phyloP scores from a whole-genome alignment of 2,113 vertebrate genomes.

The Myotis brandtii region DNA sequence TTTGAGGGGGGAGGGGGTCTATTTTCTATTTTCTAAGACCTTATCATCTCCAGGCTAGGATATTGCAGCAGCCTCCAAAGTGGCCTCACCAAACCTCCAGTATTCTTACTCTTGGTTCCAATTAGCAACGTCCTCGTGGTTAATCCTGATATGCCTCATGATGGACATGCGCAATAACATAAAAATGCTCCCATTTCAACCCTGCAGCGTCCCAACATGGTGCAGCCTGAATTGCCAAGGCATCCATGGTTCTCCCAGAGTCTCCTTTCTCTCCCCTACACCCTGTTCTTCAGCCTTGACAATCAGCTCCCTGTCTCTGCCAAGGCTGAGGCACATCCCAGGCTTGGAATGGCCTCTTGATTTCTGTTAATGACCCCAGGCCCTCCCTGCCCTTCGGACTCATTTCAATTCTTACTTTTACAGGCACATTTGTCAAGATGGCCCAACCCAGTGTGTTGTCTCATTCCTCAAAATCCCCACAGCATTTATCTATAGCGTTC shows the following conservation, averaged over 20 bases:
- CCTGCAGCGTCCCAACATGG: too few species aligned
- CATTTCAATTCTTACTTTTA: neutral
- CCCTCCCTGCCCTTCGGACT: neutral
- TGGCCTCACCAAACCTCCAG: neutral
- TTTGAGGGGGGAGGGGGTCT: too few species aligned
- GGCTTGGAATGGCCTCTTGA: neutral
- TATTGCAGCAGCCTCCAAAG: neutral
- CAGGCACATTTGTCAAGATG: neutral
- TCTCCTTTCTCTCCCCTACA: neutral
- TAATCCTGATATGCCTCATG: neutral
- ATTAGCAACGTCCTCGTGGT: neutral
- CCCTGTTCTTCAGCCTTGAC: neutral
- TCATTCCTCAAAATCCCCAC: neutral
- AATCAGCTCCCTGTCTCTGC: neutral
- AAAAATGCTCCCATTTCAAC: neutral
- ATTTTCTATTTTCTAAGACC: neutral
- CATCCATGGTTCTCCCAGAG: neutral
- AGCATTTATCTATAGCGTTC: neutral
- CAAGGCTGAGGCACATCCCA: neutral
- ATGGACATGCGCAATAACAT: neutral
- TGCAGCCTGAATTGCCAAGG: neutral
- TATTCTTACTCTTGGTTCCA: neutral
- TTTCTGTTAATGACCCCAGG: neutral
- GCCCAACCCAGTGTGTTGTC: too few species aligned
- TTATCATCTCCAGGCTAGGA: neutral